These are phyloP conservation scores for Lophotriccus pileatus DNA, from an alignment of 2,797 vertebrate genomes.

Conservation along the genomic window DNA sequence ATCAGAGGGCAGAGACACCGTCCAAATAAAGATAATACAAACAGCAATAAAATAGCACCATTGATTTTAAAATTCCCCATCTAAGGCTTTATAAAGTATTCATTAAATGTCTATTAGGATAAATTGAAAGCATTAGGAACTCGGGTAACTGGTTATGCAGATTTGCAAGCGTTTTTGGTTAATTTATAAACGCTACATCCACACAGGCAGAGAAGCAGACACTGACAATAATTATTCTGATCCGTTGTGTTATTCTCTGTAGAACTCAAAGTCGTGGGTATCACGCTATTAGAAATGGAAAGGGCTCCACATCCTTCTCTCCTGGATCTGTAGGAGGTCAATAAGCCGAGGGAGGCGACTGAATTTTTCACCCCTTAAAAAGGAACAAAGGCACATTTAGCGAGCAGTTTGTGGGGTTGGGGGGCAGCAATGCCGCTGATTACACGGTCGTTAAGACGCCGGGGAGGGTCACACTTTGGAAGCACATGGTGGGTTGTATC, in stretches of 20 bases:
- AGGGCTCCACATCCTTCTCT: not conserved
- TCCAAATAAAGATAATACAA: slow-evolving; percentile 68
- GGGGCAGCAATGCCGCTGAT: not conserved
- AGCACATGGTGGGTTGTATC: not conserved
- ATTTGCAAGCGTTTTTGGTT: slow-evolving; percentile 65
- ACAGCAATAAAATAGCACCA: slow-evolving; percentile 72
- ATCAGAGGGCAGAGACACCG: slow-evolving; percentile 33
- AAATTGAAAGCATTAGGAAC: slow-evolving; percentile 74
- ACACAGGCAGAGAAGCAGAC: not conserved
- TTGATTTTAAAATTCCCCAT: slow-evolving; percentile 73
- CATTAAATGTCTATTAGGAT: slow-evolving; percentile 75
- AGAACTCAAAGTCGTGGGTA: not conserved
- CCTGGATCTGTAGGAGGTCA: not conserved
- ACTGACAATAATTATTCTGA: not conserved
- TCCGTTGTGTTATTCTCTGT: not conserved
- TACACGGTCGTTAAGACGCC: not conserved
- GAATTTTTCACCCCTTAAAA: not conserved
- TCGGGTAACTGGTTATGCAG: slow-evolving; percentile 61
- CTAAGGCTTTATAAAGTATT: slow-evolving; percentile 75
- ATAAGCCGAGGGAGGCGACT: not conserved
- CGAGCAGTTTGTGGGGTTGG: accelerated
- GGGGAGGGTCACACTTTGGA: not conserved
- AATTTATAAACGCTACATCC: slow-evolving; percentile 51
- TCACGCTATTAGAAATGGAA: not conserved
- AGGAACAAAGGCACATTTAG: slow-evolving; percentile 8